These are phyloP conservation scores for Aethina tumida DNA, from an alignment of 1,140 invertebrate genomes.

Conservation along the genomic window DNA sequence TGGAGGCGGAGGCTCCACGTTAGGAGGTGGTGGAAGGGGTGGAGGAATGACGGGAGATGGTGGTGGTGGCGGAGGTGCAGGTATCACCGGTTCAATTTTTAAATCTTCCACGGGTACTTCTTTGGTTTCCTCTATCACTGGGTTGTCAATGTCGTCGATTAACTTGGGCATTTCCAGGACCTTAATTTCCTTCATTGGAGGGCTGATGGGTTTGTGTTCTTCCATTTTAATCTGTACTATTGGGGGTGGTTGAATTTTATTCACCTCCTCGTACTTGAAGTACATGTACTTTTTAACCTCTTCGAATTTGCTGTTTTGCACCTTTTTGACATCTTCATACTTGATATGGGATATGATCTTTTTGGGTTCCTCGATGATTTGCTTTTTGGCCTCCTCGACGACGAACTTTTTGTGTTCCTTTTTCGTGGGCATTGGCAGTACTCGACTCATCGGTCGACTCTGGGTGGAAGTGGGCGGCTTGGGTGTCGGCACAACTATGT, in stretches of 20 bases:
- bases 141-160: too few species aligned
- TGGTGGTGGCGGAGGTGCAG: too few species aligned
- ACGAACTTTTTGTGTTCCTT: conserved; percentile 23
- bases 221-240: conserved; percentile 4
- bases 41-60: too few species aligned
- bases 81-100: too few species aligned
- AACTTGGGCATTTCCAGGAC: too few species aligned
- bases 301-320: conserved; percentile 14
- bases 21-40: too few species aligned
- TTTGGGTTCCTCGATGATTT: conserved; percentile 42
- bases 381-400: conserved; percentile 35
- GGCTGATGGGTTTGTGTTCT: too few species aligned
- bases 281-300: conserved; percentile 9
- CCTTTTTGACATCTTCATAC: conserved; percentile 31
- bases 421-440: conserved; percentile 54
- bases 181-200: too few species aligned
- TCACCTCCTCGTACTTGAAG: conserved; percentile 13
- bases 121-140: too few species aligned
- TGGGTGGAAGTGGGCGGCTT: conserved; percentile 37
- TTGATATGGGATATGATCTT: conserved; percentile 41
- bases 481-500: conserved; percentile 54
- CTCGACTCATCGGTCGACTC: conserved; percentile 60
- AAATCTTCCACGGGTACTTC: too few species aligned
- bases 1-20: not conserved
- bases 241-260: not conserved